A percentile compares a stretch with the other conserved stretches of the same genome.
Evolutionary conservation across 2,797 vertebrate species (phyloP).

Genomic region (Corythornis leucogaster): DNA sequence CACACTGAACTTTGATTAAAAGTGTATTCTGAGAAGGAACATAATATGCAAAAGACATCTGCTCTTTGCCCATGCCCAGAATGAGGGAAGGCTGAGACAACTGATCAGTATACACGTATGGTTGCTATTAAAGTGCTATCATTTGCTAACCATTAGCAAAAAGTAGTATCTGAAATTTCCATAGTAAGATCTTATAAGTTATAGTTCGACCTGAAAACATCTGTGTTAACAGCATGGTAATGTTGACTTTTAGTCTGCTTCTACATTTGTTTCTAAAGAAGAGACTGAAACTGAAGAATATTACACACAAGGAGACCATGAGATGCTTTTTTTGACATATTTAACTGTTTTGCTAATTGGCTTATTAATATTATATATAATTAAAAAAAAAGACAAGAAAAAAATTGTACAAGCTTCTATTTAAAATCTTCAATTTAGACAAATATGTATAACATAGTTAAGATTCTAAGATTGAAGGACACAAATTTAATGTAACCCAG

Average conservation of each 20-base stretch:
- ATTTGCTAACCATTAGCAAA: not conserved
- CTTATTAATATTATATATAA: no score
- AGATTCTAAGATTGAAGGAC: not conserved
- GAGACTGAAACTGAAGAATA: not conserved
- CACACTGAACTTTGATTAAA: not conserved
- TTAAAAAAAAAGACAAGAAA: not conserved
- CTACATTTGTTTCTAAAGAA: not conserved
- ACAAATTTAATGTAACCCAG: not conserved
- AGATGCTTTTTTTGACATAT: not conserved
- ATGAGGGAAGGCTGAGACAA: not conserved
- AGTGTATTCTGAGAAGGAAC: not conserved
- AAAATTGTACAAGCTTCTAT: not conserved
- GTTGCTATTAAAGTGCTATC: slow-evolving; percentile 10
- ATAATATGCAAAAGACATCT: not conserved
- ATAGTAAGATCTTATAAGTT: not conserved
- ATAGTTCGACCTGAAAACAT: slow-evolving; percentile 14
- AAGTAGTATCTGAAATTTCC: not conserved
- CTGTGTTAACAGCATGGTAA: not conserved
- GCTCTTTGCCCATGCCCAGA: not conserved
- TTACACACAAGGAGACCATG: not conserved
- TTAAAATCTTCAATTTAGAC: not conserved
- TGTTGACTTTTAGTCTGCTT: not conserved
- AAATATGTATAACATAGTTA: not conserved
- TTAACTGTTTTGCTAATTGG: not conserved
- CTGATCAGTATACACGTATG: not conserved